A percentile compares a stretch with the other conserved stretches of the same genome.
Evolutionary conservation across 2,113 vertebrate genomes (phyloP).

Genomic region (Mobula birostris): DNA sequence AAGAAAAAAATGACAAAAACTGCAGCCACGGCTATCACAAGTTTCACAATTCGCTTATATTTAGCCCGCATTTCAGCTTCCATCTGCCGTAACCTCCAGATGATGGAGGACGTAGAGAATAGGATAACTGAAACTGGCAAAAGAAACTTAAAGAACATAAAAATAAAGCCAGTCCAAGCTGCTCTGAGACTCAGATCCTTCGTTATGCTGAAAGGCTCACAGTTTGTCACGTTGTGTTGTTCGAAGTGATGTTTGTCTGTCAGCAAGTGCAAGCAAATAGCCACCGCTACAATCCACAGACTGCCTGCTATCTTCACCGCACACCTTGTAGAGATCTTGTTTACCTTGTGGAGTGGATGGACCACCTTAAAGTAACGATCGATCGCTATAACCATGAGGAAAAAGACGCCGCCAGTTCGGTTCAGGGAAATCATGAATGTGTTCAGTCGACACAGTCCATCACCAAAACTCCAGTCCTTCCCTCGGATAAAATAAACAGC

Average conservation of each 20-base stretch:
- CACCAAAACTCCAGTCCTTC: constrained; percentile 53
- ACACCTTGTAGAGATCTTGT: too few relatives aligned
- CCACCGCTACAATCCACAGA: background rate
- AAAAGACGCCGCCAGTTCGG: too few relatives aligned
- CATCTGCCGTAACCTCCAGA: constrained; percentile 3
- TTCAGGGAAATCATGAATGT: too few relatives aligned
- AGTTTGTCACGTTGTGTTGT: background rate
- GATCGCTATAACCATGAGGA: too few relatives aligned
- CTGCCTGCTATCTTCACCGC: background rate
- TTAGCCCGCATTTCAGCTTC: background rate
- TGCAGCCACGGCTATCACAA: background rate
- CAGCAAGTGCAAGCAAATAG: background rate
- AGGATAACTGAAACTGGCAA: background rate
- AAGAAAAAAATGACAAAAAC: constrained; percentile 16
- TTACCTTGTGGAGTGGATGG: too few relatives aligned
- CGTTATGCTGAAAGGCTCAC: background rate
- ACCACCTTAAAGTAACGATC: too few relatives aligned
- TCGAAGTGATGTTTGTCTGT: background rate
- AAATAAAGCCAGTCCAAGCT: background rate
- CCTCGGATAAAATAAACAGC: constrained; percentile 51
- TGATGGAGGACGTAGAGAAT: background rate
- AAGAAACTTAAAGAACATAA: background rate
- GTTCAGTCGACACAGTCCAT: too few relatives aligned
- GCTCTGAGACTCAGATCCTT: constrained; percentile 36
- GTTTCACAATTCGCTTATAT: background rate